These are phyloP conservation scores for Chloroceryle aenea DNA, from an alignment of 2,113 vertebrate species.

Conservation along the genomic window DNA sequence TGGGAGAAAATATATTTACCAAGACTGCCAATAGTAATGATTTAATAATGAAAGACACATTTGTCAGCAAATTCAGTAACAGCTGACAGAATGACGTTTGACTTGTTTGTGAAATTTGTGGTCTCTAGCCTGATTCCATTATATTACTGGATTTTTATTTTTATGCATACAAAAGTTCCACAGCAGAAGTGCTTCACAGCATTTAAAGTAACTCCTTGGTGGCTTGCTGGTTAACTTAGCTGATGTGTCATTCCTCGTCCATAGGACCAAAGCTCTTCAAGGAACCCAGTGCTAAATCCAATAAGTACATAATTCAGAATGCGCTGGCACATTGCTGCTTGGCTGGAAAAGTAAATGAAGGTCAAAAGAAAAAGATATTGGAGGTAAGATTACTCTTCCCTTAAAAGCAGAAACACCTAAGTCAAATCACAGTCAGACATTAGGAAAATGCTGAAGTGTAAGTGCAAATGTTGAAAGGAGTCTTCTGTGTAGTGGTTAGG, in stretches of 20 bases:
- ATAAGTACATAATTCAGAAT: slow-evolving; percentile 98
- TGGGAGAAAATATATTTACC: background rate
- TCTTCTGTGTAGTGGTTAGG: no score
- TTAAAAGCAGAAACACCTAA: background rate
- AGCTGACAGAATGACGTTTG: background rate
- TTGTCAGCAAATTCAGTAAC: background rate
- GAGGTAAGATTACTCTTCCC: slow-evolving; percentile 83
- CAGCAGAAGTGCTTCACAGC: background rate
- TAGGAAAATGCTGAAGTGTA: background rate
- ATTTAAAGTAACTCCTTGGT: background rate
- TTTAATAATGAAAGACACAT: background rate
- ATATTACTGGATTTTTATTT: background rate
- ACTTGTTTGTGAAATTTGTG: background rate
- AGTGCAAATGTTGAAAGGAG: background rate
- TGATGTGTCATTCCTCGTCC: background rate
- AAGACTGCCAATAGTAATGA: background rate
- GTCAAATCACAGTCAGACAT: background rate
- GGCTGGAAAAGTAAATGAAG: slow-evolving; percentile 98
- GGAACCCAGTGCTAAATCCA: slow-evolving; percentile 98
- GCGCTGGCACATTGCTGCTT: slow-evolving; percentile 96
- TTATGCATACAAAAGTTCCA: background rate
- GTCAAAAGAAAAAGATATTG: slow-evolving; percentile 96
- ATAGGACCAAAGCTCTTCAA: slow-evolving; percentile 97
- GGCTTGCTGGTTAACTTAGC: background rate
- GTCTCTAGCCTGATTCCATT: background rate